phyloP scores from a whole-genome alignment of 1,140 invertebrate species.

The Phenacoccus solenopsis region DNA sequence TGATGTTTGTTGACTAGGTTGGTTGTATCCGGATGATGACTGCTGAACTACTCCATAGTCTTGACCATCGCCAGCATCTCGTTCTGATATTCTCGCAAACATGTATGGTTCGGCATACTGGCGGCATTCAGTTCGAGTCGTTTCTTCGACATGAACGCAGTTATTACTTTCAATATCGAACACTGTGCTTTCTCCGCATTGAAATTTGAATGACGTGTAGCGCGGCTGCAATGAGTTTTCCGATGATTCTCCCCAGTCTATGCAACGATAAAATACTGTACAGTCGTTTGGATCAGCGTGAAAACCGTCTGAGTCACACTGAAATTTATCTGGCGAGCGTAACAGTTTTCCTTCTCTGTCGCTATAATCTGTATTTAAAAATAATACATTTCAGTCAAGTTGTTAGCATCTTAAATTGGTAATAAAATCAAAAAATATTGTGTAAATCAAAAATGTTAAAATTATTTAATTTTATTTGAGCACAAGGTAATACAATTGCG shows the following conservation, averaged over 20 bases:
- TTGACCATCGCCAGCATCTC: not conserved
- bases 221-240: conserved; percentile 21
- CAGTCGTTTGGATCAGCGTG: conserved; percentile 42
- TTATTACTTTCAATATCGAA: conserved; percentile 49
- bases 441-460: too few species aligned
- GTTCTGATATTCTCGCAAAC: not conserved
- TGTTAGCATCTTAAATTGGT: too few species aligned
- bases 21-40: conserved; percentile 16
- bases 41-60: conserved; percentile 12
- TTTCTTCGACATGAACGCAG: conserved; percentile 53
- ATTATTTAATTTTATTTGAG: too few species aligned
- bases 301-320: conserved; percentile 44
- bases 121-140: conserved; percentile 41
- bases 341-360: conserved; percentile 7
- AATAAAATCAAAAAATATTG: too few species aligned
- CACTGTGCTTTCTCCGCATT: conserved; percentile 54
- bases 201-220: conserved; percentile 42
- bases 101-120: not conserved
- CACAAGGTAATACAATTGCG: too few species aligned
- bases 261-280: conserved; percentile 43
- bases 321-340: conserved; percentile 25
- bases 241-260: conserved; percentile 34
- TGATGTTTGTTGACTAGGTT: not conserved
- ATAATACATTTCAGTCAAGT: not conserved
- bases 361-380: not conserved